A percentile compares a stretch with the other conserved stretches of the same genome.
These are phyloP conservation scores for Smittia sp. DNA, from an alignment of 2,888 invertebrate genomes.

Conservation along the genomic window DNA sequence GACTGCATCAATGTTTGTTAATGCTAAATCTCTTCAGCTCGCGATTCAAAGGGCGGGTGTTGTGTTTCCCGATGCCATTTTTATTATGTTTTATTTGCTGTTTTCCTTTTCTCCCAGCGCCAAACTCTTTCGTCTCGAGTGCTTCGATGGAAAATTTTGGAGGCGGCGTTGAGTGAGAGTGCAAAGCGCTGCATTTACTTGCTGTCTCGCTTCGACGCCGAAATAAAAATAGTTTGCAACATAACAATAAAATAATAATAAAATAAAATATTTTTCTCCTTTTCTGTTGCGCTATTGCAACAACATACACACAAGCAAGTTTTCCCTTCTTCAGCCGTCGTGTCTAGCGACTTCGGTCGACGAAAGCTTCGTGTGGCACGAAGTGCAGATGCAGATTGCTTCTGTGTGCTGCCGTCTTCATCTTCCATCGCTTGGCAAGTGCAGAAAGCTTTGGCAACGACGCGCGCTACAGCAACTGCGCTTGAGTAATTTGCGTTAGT, in stretches of 20 bases:
- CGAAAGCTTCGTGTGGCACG: not conserved
- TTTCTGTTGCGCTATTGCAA: not conserved
- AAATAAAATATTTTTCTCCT: slow-evolving; percentile 28
- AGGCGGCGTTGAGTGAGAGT: not conserved
- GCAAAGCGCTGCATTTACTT: slow-evolving; percentile 3
- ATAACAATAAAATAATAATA: slow-evolving; percentile 41
- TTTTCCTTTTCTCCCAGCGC: not conserved
- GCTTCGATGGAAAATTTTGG: not conserved
- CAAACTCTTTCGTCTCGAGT: not conserved
- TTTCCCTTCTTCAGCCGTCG: too few relatives aligned
- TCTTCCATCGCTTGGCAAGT: not conserved
- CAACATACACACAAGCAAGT: not conserved
- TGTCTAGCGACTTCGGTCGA: not conserved
- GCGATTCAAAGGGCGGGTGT: slow-evolving; percentile 1
- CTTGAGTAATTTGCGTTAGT: not conserved
- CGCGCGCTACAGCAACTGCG: not conserved
- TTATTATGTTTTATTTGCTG: slow-evolving; percentile 8
- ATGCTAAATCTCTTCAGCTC: not conserved
- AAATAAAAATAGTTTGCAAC: slow-evolving; percentile 17
- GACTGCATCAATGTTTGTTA: not conserved
- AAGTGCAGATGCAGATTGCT: slow-evolving; percentile 13
- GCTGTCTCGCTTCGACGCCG: slow-evolving; percentile 11
- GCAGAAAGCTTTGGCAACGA: not conserved
- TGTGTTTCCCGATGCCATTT: not conserved
- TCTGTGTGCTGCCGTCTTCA: not conserved